Evolutionary conservation across 1,140 invertebrate genomes (phyloP).

Genomic region (Drosophila chauvacae): DNA sequence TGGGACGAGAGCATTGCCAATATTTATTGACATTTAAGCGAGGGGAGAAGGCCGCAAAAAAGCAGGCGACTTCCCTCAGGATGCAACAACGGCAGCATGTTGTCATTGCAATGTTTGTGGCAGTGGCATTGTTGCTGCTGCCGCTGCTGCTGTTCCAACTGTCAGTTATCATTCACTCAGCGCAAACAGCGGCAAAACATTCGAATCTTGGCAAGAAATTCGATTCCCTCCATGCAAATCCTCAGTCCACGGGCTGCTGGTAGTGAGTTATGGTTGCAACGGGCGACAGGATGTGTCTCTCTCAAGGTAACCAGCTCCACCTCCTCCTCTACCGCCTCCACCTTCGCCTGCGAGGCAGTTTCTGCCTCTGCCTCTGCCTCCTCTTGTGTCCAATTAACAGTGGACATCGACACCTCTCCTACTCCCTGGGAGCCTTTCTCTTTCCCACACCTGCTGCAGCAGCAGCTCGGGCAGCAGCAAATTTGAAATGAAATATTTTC

Average conservation of each 20-base stretch:
- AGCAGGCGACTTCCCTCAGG: constrained; percentile 51
- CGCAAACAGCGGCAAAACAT: constrained; percentile 49
- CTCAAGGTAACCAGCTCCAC: constrained; percentile 25
- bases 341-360: not conserved
- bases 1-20: constrained; percentile 63
- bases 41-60: constrained; percentile 36
- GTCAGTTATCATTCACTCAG: constrained; percentile 82
- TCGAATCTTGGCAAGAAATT: constrained; percentile 58
- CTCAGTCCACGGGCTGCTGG: constrained; percentile 8
- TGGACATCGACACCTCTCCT: constrained; percentile 42
- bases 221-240: constrained; percentile 55
- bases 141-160: constrained; percentile 19
- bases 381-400: constrained; percentile 34
- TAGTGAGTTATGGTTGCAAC: constrained; percentile 40
- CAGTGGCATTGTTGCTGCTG: constrained; percentile 19
- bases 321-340: not conserved
- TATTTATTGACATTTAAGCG: constrained; percentile 79
- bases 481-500: constrained; percentile 83
- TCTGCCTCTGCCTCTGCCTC: not conserved
- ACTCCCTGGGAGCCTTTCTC: constrained; percentile 40
- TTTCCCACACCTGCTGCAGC: constrained; percentile 51
- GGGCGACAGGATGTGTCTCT: constrained; percentile 53
- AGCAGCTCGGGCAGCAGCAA: constrained; percentile 36
- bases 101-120: constrained; percentile 24
- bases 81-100: constrained; percentile 39